Evolutionary conservation across 2,888 invertebrate species (phyloP).

Genomic region (Allacma fusca): DNA sequence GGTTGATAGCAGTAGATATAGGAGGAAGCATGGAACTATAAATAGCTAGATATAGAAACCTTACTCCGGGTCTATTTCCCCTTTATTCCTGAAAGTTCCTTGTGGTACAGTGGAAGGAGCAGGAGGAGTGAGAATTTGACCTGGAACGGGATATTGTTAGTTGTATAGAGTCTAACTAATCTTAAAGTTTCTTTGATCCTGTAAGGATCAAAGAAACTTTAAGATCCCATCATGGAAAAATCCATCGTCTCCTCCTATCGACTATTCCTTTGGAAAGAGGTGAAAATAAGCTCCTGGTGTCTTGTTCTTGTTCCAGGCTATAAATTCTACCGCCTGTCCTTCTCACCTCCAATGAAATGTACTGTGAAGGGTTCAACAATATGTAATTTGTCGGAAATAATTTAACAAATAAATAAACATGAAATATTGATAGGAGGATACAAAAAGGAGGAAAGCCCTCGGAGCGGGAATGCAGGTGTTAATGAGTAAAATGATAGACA

Average conservation of each 20-base stretch:
- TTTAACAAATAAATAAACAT: background rate
- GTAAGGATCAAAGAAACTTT: no score
- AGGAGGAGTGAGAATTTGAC: conserved; percentile 11
- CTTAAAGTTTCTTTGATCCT: conserved; percentile 23
- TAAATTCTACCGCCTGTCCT: no score
- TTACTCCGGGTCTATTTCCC: no score
- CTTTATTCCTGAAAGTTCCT: no score
- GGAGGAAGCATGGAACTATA: no score
- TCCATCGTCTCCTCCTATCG: background rate
- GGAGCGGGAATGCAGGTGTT: background rate
- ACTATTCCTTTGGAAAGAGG: background rate
- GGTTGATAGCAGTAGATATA: no score
- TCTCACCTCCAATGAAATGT: no score
- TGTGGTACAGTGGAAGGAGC: no score
- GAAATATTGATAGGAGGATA: background rate
- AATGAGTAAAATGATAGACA: background rate
- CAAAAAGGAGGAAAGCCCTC: background rate
- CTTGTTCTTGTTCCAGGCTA: no score
- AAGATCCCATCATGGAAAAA: no score
- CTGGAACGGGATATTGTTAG: background rate
- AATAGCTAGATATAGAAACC: no score
- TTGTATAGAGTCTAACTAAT: background rate
- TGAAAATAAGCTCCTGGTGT: no score
- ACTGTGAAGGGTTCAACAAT: background rate
- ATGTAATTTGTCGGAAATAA: background rate